Base-by-base conservation (phyloP, 2,888 invertebrate genomes). In the Melanotus villosus region DNA sequence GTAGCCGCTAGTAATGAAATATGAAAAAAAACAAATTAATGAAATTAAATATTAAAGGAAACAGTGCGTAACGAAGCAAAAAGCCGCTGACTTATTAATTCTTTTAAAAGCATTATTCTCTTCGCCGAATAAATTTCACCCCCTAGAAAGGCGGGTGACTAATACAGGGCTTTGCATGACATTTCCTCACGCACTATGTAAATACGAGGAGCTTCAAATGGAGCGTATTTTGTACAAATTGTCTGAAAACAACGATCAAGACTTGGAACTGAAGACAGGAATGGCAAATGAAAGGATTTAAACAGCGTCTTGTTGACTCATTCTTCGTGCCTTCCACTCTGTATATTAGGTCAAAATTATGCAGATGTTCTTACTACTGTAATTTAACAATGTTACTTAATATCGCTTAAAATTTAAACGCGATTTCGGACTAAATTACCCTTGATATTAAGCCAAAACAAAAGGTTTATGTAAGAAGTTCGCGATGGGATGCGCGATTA, bases 121-220 rank as follows among this genome's bases (percentile, higher is more conserved):
- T 43, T 21, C 52, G 32, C n/a, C 57, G 43, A 60, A 58, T 69
- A 60, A 60, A 62, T 60, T 65, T 56, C 43, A 52, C 64, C 65
- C 64, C 58, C 50, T 26, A 52, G 26, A 47, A 41, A 63, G 59
- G 19, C 50, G 64, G 26, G 65, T 65, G 65, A 70, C 60, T 70
- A 70, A 70, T 70, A 64, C 65, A 23, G 45, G 45, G 70, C 69
- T 70, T 70, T 66, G 56, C 65, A 70, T 70, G 70, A 65, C 70
- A 70, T 70, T 66, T 70, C 65, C 70, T 70, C 70, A 70, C 70
- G 70, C 65, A 66, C 66, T 58, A 57, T 66, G 65, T 57, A 63
- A 70, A 70, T 70, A 45, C 56, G 56, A 54, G 54, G 54, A 32
- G 63, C 38, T 67, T 57, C 68, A 58, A 64, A 68, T 52, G 63